Conservation (phyloP, 1,140 invertebrate species). For the Octopus sinensis region DNA sequence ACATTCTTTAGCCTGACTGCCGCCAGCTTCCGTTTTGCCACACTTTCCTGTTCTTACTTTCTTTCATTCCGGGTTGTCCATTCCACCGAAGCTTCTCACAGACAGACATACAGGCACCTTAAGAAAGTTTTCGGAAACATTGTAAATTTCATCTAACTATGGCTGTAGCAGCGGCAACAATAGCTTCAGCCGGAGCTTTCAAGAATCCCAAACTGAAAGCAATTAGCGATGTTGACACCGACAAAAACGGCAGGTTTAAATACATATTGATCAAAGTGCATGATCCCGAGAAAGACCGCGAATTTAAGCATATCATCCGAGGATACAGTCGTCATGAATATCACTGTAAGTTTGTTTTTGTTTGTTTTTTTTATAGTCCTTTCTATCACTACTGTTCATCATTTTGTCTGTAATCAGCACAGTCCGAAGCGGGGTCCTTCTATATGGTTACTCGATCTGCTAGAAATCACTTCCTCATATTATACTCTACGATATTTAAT, state of each 20-base stretch:
- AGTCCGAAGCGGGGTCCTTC: no score
- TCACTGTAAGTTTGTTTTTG: conserved; percentile 38
- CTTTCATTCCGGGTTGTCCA: no score
- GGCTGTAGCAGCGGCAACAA: conserved; percentile 36
- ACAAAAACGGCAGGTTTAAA: conserved; percentile 75
- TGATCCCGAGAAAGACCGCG: conserved; percentile 44
- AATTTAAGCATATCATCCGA: conserved; percentile 51
- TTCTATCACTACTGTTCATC: not conserved
- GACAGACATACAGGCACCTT: no score
- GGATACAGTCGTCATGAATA: conserved; percentile 37
- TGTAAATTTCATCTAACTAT: conserved; percentile 18
- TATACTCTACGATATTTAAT: no score
- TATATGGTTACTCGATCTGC: no score
- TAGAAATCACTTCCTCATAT: no score
- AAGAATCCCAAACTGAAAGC: conserved; percentile 51
- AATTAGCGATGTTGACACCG: conserved; percentile 77
- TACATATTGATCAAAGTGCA: conserved; percentile 79
- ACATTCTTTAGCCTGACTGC: no score
- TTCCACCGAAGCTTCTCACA: no score
- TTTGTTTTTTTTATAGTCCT: not conserved
- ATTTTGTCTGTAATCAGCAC: no score
- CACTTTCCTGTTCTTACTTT: no score
- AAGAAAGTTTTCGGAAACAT: no score
- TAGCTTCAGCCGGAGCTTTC: conserved; percentile 40
- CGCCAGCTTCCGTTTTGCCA: no score